Conservation (phyloP, 2,888 invertebrate genomes). For the Cephus sareptanus region DNA sequence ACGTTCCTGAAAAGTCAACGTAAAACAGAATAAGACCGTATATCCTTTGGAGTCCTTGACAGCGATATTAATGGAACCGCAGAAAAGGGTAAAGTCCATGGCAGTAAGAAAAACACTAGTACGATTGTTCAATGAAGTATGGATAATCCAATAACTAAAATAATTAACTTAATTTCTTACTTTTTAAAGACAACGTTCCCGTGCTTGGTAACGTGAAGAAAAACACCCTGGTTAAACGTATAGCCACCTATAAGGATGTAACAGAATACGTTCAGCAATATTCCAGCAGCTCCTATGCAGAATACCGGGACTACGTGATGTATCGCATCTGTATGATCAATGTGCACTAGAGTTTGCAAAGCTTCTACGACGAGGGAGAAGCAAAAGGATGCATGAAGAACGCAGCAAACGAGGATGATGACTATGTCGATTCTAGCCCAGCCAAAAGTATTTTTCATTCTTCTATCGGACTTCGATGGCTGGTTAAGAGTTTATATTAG, state of each 20-base stretch:
- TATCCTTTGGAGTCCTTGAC: not conserved
- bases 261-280: conserved; percentile 81
- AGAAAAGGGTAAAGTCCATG: not conserved
- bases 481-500: conserved; percentile 35
- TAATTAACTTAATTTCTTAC: conserved; percentile 29
- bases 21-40: not conserved
- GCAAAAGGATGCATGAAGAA: conserved; percentile 84
- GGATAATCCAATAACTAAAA: not conserved
- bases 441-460: conserved; percentile 88
- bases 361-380: conserved; percentile 86
- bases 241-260: conserved; percentile 85
- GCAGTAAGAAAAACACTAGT: not conserved
- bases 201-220: conserved; percentile 73
- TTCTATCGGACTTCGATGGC: conserved; percentile 71
- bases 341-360: conserved; percentile 82
- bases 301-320: conserved; percentile 81
- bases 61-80: not conserved
- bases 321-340: conserved; percentile 78
- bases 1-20: conserved; percentile 41
- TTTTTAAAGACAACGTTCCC: conserved; percentile 72
- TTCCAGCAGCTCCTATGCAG: conserved; percentile 76
- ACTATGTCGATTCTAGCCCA: conserved; percentile 93
- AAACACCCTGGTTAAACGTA: conserved; percentile 79
- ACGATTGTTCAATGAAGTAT: not conserved
- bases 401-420: conserved; percentile 82